phyloP scores from a whole-genome alignment of 2,797 vertebrate genomes.

The Poeciliopsis paucimaculata region DNA sequence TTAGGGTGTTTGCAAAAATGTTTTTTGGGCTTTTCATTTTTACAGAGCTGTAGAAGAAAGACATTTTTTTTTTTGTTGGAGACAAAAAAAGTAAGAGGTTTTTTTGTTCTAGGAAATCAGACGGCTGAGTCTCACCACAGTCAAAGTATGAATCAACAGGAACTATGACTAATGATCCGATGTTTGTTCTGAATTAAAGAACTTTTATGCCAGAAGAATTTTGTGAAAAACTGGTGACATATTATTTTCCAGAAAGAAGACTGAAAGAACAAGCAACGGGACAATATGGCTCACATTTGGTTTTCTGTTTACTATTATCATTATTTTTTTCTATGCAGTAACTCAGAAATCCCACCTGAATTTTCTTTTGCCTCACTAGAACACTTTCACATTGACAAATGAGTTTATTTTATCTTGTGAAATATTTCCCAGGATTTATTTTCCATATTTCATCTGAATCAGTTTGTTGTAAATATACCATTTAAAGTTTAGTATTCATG shows the following conservation, averaged over 20 bases:
- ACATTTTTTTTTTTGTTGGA: neutral
- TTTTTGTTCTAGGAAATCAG: conserved; percentile 14
- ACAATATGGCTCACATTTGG: neutral
- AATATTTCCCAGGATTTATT: neutral
- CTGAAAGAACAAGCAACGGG: neutral
- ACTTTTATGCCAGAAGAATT: neutral
- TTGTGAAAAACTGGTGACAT: conserved; percentile 25
- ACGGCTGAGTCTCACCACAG: conserved; percentile 13
- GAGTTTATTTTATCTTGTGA: neutral
- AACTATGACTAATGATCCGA: conserved; percentile 9
- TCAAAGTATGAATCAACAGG: neutral
- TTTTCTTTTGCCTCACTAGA: neutral
- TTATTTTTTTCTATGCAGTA: neutral
- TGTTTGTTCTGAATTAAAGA: conserved; percentile 15
- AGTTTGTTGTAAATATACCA: conserved; percentile 19
- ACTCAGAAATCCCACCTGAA: neutral
- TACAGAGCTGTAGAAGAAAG: neutral
- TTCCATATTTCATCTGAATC: conserved; percentile 12
- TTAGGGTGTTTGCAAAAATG: conserved; percentile 39
- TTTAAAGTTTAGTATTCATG: conserved; percentile 27
- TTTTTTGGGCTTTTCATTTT: conserved; percentile 26
- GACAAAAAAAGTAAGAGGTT: neutral
- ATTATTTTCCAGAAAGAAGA: conserved; percentile 8
- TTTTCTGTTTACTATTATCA: no score
- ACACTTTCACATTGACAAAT: neutral